phyloP scores from a whole-genome alignment of 2,888 invertebrate genomes.

The Oxytorus armatus region DNA sequence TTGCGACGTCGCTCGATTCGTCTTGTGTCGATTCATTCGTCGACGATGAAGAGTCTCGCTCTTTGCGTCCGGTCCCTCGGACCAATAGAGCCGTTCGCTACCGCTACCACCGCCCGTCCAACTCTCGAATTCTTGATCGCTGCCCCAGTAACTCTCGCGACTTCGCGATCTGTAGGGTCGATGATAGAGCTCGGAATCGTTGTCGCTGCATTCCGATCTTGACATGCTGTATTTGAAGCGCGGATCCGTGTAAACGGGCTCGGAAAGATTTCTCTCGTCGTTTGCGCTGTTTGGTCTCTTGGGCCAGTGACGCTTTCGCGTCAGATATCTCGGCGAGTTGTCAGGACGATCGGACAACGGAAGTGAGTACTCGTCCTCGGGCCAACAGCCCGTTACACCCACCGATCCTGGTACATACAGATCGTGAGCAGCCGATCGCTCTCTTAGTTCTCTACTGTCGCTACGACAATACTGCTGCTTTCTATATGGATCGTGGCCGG shows the following conservation, averaged over 20 bases:
- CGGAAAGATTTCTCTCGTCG: slow-evolving; percentile 79
- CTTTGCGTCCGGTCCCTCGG: slow-evolving; percentile 80
- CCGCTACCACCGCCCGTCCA: slow-evolving; percentile 72
- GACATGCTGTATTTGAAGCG: slow-evolving; percentile 80
- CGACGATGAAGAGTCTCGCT: slow-evolving; percentile 81
- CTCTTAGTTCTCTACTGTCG: slow-evolving; percentile 74
- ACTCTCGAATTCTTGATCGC: slow-evolving; percentile 82
- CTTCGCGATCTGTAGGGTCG: slow-evolving; percentile 82
- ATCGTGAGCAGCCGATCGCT: slow-evolving; percentile 69
- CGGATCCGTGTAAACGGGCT: slow-evolving; percentile 78
- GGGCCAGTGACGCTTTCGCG: slow-evolving; percentile 81
- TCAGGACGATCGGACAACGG: slow-evolving; percentile 76
- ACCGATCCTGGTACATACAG: slow-evolving; percentile 75
- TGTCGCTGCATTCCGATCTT: slow-evolving; percentile 83
- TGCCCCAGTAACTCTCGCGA: slow-evolving; percentile 82
- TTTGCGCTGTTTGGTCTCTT: slow-evolving; percentile 83
- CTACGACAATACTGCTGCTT: slow-evolving; percentile 79
- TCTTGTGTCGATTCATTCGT: slow-evolving; percentile 80
- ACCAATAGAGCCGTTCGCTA: slow-evolving; percentile 81
- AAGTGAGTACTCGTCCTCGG: slow-evolving; percentile 80
- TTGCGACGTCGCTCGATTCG: slow-evolving; percentile 78
- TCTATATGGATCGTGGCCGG: slow-evolving; percentile 64
- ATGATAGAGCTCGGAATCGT: slow-evolving; percentile 81
- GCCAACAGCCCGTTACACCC: slow-evolving; percentile 48
- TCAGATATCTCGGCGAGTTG: slow-evolving; percentile 79